Evolutionary conservation across 2,888 invertebrate genomes (phyloP).

Genomic region (Pseudanteris insignis): DNA sequence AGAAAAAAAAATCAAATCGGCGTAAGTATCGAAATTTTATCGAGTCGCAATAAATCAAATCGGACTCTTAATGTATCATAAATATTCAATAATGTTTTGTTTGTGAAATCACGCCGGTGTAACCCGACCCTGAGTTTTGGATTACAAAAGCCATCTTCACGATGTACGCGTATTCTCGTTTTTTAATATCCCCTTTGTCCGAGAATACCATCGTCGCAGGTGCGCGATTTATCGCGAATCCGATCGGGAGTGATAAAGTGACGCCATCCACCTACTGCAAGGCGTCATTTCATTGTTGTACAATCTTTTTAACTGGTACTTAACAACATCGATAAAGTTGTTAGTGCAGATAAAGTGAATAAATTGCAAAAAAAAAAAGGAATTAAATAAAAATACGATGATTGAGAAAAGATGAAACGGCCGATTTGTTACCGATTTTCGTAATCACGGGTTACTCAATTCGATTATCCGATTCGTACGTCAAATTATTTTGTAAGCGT

Average conservation of each 20-base stretch:
- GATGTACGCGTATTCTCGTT: slow-evolving; percentile 17
- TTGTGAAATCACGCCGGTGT: slow-evolving; percentile 3
- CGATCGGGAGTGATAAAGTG: slow-evolving; percentile 33
- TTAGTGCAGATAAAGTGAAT: too few relatives aligned
- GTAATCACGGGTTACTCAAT: too few relatives aligned
- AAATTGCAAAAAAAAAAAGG: too few relatives aligned
- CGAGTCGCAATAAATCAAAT: slow-evolving; percentile 27
- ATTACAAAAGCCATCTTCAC: slow-evolving; percentile 34
- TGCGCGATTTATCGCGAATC: slow-evolving; percentile 40
- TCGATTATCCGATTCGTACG: too few relatives aligned
- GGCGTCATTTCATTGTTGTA: slow-evolving; percentile 13
- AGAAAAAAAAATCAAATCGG: too few relatives aligned
- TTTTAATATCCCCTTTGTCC: slow-evolving; percentile 26
- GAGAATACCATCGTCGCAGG: slow-evolving; percentile 40
- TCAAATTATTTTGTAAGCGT: too few relatives aligned
- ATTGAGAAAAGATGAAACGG: too few relatives aligned
- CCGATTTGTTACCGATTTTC: too few relatives aligned
- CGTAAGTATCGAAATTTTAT: slow-evolving; percentile 24
- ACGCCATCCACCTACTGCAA: slow-evolving; percentile 31
- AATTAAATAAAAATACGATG: too few relatives aligned
- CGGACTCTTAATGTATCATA: slow-evolving; percentile 14
- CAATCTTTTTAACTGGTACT: slow-evolving; percentile 9
- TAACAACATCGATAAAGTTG: slow-evolving; percentile 16
- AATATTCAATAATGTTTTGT: slow-evolving; percentile 27
- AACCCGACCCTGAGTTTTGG: slow-evolving; percentile 32